Evolutionary conservation across 1,140 invertebrate species (phyloP), one percentile per base, ranked within the genome.

Genomic region (Drosophila rufa): DNA sequence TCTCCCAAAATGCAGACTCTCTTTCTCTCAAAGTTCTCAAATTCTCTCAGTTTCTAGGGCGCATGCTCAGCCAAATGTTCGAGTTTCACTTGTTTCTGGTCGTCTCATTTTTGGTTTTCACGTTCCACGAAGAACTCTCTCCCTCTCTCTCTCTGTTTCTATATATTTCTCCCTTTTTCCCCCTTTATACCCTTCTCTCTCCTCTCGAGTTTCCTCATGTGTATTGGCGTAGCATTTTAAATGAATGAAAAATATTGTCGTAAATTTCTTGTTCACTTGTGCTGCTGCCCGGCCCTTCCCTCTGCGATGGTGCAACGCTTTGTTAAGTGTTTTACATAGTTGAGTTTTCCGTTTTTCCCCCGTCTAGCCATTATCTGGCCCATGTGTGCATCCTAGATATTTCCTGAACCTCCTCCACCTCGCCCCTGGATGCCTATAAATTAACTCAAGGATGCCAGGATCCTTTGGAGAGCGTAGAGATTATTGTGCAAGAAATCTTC

Each of bases 231-330:
- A 87, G 86, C 79, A 90, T 90, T 90, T 90, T 90, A 90, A 90
- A 90, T 90, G 85, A 90, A 90, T 90, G 85, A 85, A 89, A 90
- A 90, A 79, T 82, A 80, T 85, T 91, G 86, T 82, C 86, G 81
- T 90, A 85, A 82, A 90, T 82, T 90, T 79, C 50, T 59, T 70
- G 65, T 79, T 53, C 76, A 79, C 56, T 84, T 70, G 55, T 83
- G 65, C 67, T 69, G 61, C 38, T 9, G 30, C 42, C 43, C 45
- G 9, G 11, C 30, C 42, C 38, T 43, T 51, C 25, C 58, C 64
- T 51, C 56, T 73, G 53, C 55, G 51, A 68, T 75, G 73, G 85
- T 89, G 85, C 75, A 89, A 71, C 73, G 79, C 86, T 74, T 84
- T 90, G 75, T 89, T 81, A 90, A 90, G 85, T 90, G 75, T 79